Conservation (phyloP, 2,113 vertebrate genomes). For the Narcine bancroftii region DNA sequence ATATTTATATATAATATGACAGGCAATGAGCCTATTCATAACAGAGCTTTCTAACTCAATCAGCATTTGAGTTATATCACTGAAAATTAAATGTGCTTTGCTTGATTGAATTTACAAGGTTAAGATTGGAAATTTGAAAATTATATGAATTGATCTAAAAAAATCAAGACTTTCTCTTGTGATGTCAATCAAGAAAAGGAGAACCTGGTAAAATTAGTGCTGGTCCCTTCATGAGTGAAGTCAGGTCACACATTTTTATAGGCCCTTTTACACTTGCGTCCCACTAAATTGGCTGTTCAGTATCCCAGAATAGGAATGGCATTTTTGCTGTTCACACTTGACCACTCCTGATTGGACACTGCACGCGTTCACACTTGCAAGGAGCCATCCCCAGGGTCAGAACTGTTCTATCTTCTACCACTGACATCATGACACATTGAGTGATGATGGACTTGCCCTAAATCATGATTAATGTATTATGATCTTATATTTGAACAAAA, state of each 20-base stretch:
- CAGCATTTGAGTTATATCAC: background rate
- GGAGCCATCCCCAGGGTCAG: too few species aligned
- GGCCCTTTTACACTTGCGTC: too few species aligned
- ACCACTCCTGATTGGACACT: too few species aligned
- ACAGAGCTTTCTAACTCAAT: background rate
- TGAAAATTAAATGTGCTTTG: background rate
- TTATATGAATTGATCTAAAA: background rate
- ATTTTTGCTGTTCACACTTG: too few species aligned
- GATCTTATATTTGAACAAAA: too few species aligned
- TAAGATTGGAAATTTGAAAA: background rate
- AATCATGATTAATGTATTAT: too few species aligned
- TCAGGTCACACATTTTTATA: background rate
- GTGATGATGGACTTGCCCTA: too few species aligned
- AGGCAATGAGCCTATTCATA: background rate
- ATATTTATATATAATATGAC: background rate
- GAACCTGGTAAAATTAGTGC: background rate
- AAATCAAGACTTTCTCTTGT: background rate
- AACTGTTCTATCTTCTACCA: too few species aligned
- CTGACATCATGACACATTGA: too few species aligned
- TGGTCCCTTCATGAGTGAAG: background rate
- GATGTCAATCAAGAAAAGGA: background rate
- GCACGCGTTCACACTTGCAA: too few species aligned
- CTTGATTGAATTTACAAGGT: background rate
- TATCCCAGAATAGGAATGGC: too few species aligned
- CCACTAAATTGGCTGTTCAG: too few species aligned